Evolutionary conservation across 2,888 invertebrate species (phyloP).

Genomic region (Rugalucina vietnamica): DNA sequence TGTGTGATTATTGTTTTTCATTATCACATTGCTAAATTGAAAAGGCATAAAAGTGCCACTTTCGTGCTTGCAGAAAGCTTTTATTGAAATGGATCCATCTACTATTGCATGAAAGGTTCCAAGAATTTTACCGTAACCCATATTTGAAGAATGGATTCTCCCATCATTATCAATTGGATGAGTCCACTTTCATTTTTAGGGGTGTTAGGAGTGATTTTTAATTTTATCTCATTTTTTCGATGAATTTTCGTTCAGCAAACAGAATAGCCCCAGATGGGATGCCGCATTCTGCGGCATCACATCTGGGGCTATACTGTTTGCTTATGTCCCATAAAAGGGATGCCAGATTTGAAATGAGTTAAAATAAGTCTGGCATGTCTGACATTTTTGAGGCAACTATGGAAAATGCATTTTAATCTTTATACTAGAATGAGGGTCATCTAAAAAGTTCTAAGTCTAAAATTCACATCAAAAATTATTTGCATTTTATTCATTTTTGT

Average conservation of each 20-base stretch:
- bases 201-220: neutral
- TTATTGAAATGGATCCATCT: constrained; percentile 1
- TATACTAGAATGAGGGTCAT: too few species aligned
- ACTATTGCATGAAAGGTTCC: neutral
- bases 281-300: neutral
- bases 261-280: neutral
- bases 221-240: too few species aligned
- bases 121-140: neutral
- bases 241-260: too few species aligned
- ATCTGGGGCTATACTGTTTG: neutral
- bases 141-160: neutral
- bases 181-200: neutral
- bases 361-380: too few species aligned
- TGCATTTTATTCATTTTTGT: too few species aligned
- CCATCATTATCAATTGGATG: neutral
- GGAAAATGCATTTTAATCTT: too few species aligned
- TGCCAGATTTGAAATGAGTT: too few species aligned
- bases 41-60: constrained; percentile 9
- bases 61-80: neutral
- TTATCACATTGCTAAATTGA: constrained; percentile 2
- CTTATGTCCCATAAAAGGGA: too few species aligned
- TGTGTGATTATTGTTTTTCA: neutral
- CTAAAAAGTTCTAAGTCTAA: too few species aligned
- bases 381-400: too few species aligned
- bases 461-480: too few species aligned